Percentiles rank a stretch among this genome's conserved stretches.
These are phyloP conservation scores for Otolemur garnettii DNA, from an alignment of 2,113 vertebrate species.

Conservation along the genomic window DNA sequence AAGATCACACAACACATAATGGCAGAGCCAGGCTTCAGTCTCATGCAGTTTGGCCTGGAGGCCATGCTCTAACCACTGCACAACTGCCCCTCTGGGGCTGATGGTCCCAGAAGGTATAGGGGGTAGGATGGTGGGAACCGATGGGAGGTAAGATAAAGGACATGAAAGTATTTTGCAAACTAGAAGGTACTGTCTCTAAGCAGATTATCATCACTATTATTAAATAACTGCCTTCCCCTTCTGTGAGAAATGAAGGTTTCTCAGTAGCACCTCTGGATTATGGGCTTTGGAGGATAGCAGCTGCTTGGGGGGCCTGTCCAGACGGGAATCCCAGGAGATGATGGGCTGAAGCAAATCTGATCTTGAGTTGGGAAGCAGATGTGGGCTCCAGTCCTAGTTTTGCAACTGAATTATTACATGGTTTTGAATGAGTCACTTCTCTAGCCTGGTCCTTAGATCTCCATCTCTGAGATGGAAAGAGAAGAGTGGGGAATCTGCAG, in stretches of 20 bases:
- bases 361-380: background rate
- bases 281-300: background rate
- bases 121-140: background rate
- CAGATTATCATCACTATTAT: background rate
- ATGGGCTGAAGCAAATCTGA: background rate
- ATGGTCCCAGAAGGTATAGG: background rate
- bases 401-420: background rate
- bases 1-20: background rate
- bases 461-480: background rate
- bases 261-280: background rate
- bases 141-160: background rate
- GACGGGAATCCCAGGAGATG: background rate
- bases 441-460: background rate
- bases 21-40: background rate
- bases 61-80: background rate
- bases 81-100: background rate
- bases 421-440: background rate
- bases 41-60: background rate
- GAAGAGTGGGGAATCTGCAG: background rate
- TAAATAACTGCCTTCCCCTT: background rate
- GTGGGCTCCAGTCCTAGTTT: background rate
- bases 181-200: background rate
- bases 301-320: background rate
- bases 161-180: background rate
- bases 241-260: background rate